Evolutionary conservation across 1,140 invertebrate genomes (phyloP).

Genomic region (Cotesia chilonis): DNA sequence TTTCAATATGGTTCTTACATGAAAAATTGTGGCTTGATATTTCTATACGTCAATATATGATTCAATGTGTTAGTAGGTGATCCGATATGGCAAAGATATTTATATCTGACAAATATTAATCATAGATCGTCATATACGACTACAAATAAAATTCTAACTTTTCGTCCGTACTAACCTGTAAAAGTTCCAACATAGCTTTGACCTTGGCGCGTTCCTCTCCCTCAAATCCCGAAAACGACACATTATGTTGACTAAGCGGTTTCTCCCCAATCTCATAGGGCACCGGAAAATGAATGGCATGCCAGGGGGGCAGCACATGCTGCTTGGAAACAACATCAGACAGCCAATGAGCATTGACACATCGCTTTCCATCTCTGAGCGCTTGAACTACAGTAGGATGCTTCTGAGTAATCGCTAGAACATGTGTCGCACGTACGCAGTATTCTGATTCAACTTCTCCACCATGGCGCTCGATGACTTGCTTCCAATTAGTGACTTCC

Average conservation of each 20-base stretch:
- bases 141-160: no score
- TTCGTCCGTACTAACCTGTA: slow-evolving; percentile 67
- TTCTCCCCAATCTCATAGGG: slow-evolving; percentile 74
- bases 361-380: slow-evolving; percentile 74
- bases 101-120: no score
- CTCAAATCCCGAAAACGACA: slow-evolving; percentile 86
- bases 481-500: slow-evolving; percentile 77
- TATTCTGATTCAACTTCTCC: slow-evolving; percentile 90
- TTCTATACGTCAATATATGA: no score
- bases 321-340: slow-evolving; percentile 87
- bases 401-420: slow-evolving; percentile 88
- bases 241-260: slow-evolving; percentile 75
- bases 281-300: slow-evolving; percentile 89
- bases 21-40: no score
- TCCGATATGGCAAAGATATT: no score
- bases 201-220: slow-evolving; percentile 82
- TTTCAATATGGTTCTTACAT: no score
- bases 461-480: slow-evolving; percentile 85
- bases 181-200: slow-evolving; percentile 82
- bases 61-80: no score
- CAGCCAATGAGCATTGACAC: slow-evolving; percentile 94
- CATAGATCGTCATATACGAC: no score
- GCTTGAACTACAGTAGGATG: slow-evolving; percentile 88
- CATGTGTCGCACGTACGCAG: slow-evolving; percentile 86
- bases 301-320: slow-evolving; percentile 89